Base-by-base conservation (phyloP, 2,113 vertebrate genomes). In the Barbus barbus region DNA sequence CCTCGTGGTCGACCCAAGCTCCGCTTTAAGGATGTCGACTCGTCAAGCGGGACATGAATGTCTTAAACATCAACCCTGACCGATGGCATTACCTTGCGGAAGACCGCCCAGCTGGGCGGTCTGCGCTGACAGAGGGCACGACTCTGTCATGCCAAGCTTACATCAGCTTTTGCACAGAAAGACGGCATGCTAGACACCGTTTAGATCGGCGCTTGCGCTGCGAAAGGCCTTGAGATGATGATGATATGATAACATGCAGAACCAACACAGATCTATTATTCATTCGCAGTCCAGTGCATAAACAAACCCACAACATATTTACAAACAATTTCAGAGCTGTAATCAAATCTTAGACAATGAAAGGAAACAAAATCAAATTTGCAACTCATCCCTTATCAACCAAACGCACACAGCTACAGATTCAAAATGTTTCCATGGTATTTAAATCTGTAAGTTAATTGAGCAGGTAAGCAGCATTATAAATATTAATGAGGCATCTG, bases 381-480 rank as follows among this genome's bases (percentile, higher is more conserved):
- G 76, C 76, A 26, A 58, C 77, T 44, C 36, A 5, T 46, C n/a
- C 22, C 58, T 79, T 79, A 79, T 63, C 56, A 63, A 63, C 7
- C 77, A 31, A 69, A 51, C 33, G 41, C 41, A 48, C 78, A 12
- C 26, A 12, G 41, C 44, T 51, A 63, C 24, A 67, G 60, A 80
- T 51, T 69, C 61, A 51, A 67, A 48, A 81, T 67, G 78, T 69
- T 81, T 81, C 44, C 41, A 36, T 65, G 78, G 61, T 44, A 69
- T 81, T 81, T 69, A 18, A 46, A 69, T 48, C 61, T 33, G 78
- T 46, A 81, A 69, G 63, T 65, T 81, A 81, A 81, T 81, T 81
- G 28, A 67, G 78, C 78, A 48, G 61, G 61, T 69, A 81, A 65
- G 61, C 24, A 81, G 44, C 41, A 8, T 69, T 51, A 81, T 81